phyloP scores from a whole-genome alignment of 2,113 vertebrate species.

The Alligator mississippiensis region DNA sequence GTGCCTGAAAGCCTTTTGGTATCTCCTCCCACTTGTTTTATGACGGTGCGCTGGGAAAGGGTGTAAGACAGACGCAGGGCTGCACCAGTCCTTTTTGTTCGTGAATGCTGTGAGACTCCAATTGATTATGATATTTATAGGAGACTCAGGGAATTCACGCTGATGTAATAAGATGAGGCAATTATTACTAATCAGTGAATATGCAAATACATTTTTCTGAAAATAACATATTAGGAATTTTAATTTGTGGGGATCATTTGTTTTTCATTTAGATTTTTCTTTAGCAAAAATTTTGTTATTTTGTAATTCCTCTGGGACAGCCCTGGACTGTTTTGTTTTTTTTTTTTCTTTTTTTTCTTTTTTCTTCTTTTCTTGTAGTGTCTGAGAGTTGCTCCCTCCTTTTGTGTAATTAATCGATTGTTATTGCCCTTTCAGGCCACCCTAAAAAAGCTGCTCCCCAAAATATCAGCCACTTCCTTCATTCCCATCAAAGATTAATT shows the following conservation, averaged over 20 bases:
- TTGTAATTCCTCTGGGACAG: too few species aligned
- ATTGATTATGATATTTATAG: conserved; percentile 59
- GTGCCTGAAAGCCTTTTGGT: neutral
- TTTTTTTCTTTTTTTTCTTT: too few species aligned
- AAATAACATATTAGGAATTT: neutral
- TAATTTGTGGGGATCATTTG: neutral
- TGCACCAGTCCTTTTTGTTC: conserved; percentile 10
- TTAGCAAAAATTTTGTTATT: too few species aligned
- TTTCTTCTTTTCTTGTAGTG: too few species aligned
- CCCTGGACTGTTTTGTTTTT: too few species aligned
- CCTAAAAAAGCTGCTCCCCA: neutral
- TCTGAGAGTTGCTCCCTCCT: too few species aligned
- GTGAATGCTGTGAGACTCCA: conserved; percentile 48
- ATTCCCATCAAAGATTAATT: neutral
- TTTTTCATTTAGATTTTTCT: too few species aligned
- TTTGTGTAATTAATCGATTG: neutral
- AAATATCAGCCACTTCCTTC: neutral
- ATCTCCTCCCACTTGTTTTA: neutral
- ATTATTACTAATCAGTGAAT: conserved; percentile 63
- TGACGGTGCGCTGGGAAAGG: neutral
- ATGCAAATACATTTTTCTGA: neutral
- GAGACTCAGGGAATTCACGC: conserved; percentile 50
- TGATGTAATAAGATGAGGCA: conserved; percentile 43
- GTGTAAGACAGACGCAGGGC: neutral
- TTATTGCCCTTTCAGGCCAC: neutral